Percentiles rank a stretch among this genome's conserved stretches.
These are phyloP conservation scores for Laticauda laticaudata DNA, from an alignment of 2,113 vertebrate species.

Conservation along the genomic window DNA sequence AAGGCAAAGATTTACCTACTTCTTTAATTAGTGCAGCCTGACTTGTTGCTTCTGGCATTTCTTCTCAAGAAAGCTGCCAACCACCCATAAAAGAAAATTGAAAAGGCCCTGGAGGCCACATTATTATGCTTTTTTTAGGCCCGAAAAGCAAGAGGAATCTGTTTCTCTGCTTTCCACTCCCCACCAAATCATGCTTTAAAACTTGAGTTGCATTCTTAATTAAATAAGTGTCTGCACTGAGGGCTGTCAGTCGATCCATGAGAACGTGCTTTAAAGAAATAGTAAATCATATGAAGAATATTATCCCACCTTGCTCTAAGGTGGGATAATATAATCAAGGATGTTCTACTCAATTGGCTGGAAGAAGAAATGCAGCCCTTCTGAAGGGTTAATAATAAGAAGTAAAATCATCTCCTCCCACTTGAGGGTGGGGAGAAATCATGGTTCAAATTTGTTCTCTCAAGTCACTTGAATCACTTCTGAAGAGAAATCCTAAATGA, in stretches of 20 bases:
- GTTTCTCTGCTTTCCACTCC: not conserved
- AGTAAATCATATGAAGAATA: not conserved
- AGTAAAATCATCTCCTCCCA: not conserved
- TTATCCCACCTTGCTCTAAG: not conserved
- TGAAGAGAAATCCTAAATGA: not conserved
- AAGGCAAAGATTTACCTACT: not conserved
- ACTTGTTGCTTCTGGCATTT: not conserved
- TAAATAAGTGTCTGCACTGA: not conserved
- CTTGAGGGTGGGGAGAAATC: not conserved
- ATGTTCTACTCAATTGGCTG: not conserved
- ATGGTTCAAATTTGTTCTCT: not conserved
- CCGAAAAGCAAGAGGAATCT: not conserved
- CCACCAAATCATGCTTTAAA: not conserved
- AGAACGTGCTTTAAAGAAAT: not conserved
- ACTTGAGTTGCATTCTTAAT: not conserved
- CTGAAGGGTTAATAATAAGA: too few relatives aligned
- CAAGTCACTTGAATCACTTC: not conserved
- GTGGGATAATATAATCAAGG: not conserved
- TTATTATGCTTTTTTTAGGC: not conserved
- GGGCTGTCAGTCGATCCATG: not conserved
- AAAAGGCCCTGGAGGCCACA: not conserved
- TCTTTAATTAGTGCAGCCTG: not conserved
- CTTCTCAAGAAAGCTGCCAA: not conserved
- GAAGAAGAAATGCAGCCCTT: not conserved
- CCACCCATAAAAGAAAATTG: conserved; percentile 1